Evolutionary conservation across 2,113 vertebrate species (phyloP).

Genomic region (Apistogramma diplotaenia): DNA sequence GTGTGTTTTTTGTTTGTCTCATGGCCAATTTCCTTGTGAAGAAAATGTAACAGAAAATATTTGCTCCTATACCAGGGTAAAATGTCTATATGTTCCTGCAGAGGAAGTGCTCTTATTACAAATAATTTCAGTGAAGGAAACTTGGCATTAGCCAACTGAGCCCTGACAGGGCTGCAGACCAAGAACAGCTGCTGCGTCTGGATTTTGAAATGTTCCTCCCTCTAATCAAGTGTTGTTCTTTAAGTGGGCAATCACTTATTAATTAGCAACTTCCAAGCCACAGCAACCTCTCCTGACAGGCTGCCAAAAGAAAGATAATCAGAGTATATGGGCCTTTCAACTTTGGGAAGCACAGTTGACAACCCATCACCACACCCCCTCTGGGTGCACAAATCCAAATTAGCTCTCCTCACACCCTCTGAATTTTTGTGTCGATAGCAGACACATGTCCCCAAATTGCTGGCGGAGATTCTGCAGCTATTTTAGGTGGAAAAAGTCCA

Average conservation of each 20-base stretch:
- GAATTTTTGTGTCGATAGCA: slow-evolving; percentile 2
- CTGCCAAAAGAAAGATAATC: not conserved
- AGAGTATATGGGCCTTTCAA: not conserved
- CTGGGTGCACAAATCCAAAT: not conserved
- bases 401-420: not conserved
- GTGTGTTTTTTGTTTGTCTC: not conserved
- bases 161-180: not conserved
- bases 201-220: not conserved
- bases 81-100: not conserved
- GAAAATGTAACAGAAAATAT: not conserved
- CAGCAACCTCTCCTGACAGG: not conserved
- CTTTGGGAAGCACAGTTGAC: not conserved
- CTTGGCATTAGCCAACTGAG: not conserved
- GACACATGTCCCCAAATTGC: not conserved
- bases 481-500: not conserved
- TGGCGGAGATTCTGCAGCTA: not conserved
- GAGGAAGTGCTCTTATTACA: not conserved
- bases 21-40: not conserved
- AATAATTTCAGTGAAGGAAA: not conserved
- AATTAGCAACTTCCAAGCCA: not conserved
- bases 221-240: not conserved
- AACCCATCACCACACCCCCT: not conserved
- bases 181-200: not conserved
- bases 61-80: not conserved
- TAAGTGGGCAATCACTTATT: not conserved